These are phyloP conservation scores for Macroglossus sobrinus DNA, from an alignment of 2,113 vertebrate species.

Conservation along the genomic window DNA sequence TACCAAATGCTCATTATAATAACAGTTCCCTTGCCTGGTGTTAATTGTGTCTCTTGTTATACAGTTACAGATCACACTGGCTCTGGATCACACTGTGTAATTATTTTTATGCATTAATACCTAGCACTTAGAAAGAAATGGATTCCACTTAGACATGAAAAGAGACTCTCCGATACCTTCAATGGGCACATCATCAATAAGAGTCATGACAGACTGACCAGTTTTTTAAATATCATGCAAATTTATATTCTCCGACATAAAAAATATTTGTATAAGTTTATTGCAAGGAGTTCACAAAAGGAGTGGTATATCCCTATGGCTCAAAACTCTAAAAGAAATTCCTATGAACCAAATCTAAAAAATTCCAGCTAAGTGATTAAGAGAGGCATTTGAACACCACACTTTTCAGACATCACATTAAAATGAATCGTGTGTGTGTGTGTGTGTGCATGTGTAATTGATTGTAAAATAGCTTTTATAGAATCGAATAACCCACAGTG, in stretches of 20 bases:
- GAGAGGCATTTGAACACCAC: neutral
- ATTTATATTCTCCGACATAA: neutral
- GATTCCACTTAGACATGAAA: neutral
- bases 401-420: neutral
- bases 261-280: neutral
- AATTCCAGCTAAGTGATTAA: neutral
- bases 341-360: neutral
- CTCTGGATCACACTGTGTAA: neutral
- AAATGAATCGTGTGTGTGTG: neutral
- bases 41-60: constrained; percentile 49
- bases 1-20: constrained; percentile 44
- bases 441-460: too few relatives aligned
- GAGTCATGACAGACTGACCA: neutral
- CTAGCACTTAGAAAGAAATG: neutral
- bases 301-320: neutral
- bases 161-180: neutral
- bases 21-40: constrained; percentile 19
- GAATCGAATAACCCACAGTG: neutral
- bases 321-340: neutral
- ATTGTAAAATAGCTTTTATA: neutral
- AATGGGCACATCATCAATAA: neutral
- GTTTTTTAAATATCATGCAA: neutral
- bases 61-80: constrained; percentile 13
- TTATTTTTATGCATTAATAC: constrained; percentile 58
- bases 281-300: neutral